Conservation (phyloP, 37 sponge, comb jelly and placozoan species). For the Beroe forskalii region DNA sequence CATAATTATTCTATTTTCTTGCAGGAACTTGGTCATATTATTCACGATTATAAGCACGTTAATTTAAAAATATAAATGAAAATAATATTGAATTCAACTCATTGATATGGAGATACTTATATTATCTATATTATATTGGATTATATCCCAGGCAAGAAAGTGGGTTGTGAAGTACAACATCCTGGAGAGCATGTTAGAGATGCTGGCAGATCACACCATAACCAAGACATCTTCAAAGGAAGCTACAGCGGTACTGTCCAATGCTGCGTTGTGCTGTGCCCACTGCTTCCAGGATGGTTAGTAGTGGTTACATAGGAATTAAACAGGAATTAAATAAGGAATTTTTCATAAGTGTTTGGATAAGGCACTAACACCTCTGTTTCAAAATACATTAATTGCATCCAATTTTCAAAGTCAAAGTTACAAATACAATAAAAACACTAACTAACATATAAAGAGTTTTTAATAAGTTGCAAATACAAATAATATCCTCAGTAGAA, state of each 20-base stretch:
- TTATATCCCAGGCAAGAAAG: conserved; percentile 59
- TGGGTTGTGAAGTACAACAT: conserved; percentile 62
- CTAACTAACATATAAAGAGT: no score
- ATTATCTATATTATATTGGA: no score
- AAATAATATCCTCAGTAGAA: no score
- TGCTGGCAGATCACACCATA: neutral
- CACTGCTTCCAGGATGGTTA: conserved; percentile 58
- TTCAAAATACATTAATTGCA: no score
- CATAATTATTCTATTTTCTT: no score
- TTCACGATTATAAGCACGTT: neutral
- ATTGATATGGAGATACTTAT: neutral
- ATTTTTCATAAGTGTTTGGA: neutral
- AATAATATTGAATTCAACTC: neutral
- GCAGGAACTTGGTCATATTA: no score
- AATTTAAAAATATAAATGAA: neutral
- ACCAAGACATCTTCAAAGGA: neutral
- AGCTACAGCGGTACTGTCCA: conserved; percentile 46
- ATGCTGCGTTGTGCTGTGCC: conserved; percentile 35
- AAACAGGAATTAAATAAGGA: neutral
- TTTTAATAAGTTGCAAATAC: no score
- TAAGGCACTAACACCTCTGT: no score
- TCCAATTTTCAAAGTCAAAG: no score
- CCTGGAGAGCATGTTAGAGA: conserved; percentile 6
- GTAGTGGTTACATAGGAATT: neutral
- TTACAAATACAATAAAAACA: no score